Conservation (phyloP, 2,797 vertebrate genomes). For the Megaceryle alcyon region DNA sequence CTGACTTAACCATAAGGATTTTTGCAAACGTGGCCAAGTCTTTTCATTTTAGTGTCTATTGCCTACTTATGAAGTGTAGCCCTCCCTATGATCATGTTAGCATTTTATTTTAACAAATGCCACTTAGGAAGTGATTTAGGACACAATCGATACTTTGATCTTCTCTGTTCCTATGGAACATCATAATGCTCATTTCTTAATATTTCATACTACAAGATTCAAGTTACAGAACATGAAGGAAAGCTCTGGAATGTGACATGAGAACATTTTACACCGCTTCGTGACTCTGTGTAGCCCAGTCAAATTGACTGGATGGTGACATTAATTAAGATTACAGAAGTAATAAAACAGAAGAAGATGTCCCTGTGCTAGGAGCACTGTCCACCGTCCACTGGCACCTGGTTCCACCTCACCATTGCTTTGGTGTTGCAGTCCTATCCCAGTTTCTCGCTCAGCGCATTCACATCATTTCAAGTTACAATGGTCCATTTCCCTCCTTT, state of each 20-base stretch:
- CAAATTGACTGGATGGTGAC: background rate
- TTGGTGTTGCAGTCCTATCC: fast-evolving
- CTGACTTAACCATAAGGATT: background rate
- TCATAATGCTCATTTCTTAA: background rate
- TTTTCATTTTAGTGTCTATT: background rate
- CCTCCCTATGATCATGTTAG: background rate
- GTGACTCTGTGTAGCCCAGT: background rate
- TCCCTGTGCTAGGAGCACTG: background rate
- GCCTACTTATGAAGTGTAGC: background rate
- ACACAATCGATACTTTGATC: background rate
- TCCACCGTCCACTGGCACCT: background rate
- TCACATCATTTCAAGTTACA: background rate
- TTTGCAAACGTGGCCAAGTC: background rate
- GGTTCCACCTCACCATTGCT: background rate
- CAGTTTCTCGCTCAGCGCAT: background rate
- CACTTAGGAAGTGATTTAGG: background rate
- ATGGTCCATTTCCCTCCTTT: background rate
- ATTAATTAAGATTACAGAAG: background rate
- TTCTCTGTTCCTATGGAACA: background rate
- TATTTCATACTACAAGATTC: background rate
- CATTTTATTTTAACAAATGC: background rate
- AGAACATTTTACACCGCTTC: background rate
- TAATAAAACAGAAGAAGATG: background rate
- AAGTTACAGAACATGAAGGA: background rate
- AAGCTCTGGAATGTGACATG: background rate